A percentile compares a stretch with the other conserved stretches of the same genome.
Conservation (phyloP, 2,888 invertebrate species). For the Idaea straminata region DNA sequence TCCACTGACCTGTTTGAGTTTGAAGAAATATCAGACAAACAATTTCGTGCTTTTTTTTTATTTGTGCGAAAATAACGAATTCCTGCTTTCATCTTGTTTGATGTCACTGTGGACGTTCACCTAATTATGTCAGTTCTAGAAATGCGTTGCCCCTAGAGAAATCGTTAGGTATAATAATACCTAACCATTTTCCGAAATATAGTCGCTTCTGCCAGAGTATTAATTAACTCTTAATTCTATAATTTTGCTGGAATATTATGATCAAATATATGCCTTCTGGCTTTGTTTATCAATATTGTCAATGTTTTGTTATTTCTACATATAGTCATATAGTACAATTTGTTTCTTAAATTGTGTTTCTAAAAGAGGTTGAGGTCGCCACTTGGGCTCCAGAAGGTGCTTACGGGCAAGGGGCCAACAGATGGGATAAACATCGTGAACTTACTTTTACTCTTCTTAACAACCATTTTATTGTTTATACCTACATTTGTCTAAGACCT, state of each 20-base stretch:
- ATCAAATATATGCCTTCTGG: not conserved
- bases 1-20: not conserved
- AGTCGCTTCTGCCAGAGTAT: not conserved
- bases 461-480: not conserved
- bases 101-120: not conserved
- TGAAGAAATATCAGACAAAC: not conserved
- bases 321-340: too few species aligned
- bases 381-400: slow-evolving; percentile 34
- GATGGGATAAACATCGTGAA: slow-evolving; percentile 48
- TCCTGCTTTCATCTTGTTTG: slow-evolving; percentile 3
- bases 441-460: slow-evolving; percentile 27
- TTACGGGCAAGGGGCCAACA: slow-evolving; percentile 66
- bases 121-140: not conserved
- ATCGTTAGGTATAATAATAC: not conserved
- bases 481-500: not conserved
- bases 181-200: not conserved
- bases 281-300: not conserved
- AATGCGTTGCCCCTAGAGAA: not conserved
- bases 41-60: not conserved
- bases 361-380: slow-evolving; percentile 46
- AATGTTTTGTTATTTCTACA: too few species aligned
- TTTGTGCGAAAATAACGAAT: slow-evolving; percentile 1
- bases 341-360: slow-evolving; percentile 21
- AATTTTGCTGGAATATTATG: not conserved
- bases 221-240: not conserved